Percentiles rank a stretch among this genome's conserved stretches.
Conservation (phyloP, 2,888 invertebrate species). For the Keiferia lycopersicella region DNA sequence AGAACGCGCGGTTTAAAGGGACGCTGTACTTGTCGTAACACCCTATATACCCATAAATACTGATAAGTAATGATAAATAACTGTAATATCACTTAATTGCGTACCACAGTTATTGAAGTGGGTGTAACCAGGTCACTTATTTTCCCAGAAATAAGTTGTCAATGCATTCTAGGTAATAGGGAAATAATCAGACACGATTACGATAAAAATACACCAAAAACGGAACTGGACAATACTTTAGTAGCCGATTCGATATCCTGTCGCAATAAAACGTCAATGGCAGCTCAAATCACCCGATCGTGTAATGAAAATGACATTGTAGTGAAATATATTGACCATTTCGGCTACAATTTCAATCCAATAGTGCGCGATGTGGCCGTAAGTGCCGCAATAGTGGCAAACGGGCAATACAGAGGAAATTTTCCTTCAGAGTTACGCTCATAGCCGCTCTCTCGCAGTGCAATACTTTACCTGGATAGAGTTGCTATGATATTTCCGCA, state of each 20-base stretch:
- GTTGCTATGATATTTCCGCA: conserved; percentile 8
- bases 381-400: conserved; percentile 15
- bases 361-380: conserved; percentile 28
- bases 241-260: conserved; percentile 15
- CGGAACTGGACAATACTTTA: conserved; percentile 7
- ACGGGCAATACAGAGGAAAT: background rate
- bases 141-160: background rate
- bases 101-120: background rate
- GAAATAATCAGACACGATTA: background rate
- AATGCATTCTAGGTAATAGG: conserved; percentile 7
- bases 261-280: conserved; percentile 12
- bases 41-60: too few species aligned
- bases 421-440: conserved; percentile 11
- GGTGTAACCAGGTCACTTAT: conserved; percentile 4
- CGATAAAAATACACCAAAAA: conserved; percentile 2
- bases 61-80: background rate
- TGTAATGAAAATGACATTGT: conserved; percentile 20
- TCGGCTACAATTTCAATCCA: conserved; percentile 34
- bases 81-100: too few species aligned
- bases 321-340: conserved; percentile 19
- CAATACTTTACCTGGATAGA: conserved; percentile 24
- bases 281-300: conserved; percentile 2
- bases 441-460: conserved; percentile 18
- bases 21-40: too few species aligned
- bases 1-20: too few species aligned